A percentile compares a stretch with the other conserved stretches of the same genome.
phyloP scores from a whole-genome alignment of 2,888 invertebrate genomes.

The Polydrusus tereticollis region DNA sequence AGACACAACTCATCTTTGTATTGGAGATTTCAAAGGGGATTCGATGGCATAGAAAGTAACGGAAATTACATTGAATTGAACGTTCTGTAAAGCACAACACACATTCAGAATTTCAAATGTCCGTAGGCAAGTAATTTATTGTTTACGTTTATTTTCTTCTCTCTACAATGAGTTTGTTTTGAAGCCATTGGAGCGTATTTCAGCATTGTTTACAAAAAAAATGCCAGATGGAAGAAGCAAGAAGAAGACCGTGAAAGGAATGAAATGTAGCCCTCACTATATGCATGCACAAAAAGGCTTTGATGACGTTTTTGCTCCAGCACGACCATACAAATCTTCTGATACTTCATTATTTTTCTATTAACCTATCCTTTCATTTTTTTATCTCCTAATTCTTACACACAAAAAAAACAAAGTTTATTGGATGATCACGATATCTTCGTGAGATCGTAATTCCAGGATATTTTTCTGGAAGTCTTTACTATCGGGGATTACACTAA shows the following conservation, averaged over 20 bases:
- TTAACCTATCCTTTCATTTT: too few species aligned
- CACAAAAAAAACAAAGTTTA: background rate
- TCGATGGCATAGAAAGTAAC: slow-evolving; percentile 7
- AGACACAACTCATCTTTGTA: slow-evolving; percentile 12
- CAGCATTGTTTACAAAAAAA: too few species aligned
- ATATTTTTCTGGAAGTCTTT: background rate
- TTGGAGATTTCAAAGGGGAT: slow-evolving; percentile 8
- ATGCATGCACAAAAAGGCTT: too few species aligned
- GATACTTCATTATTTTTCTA: too few species aligned
- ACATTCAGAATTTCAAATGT: background rate
- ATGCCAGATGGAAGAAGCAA: too few species aligned
- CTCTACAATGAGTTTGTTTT: too few species aligned
- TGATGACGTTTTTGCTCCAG: too few species aligned
- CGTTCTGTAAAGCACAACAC: slow-evolving; percentile 5
- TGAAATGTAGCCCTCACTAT: too few species aligned
- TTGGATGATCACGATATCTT: background rate
- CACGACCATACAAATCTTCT: too few species aligned
- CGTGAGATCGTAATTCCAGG: background rate
- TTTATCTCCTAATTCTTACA: background rate
- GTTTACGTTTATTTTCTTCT: background rate
- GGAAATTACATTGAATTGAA: slow-evolving; percentile 11
- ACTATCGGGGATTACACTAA: slow-evolving; percentile 17
- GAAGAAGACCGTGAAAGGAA: too few species aligned
- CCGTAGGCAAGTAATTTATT: background rate
- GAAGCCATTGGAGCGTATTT: too few species aligned